Conservation (phyloP, 1,140 invertebrate species). For the Thrips palmi region DNA sequence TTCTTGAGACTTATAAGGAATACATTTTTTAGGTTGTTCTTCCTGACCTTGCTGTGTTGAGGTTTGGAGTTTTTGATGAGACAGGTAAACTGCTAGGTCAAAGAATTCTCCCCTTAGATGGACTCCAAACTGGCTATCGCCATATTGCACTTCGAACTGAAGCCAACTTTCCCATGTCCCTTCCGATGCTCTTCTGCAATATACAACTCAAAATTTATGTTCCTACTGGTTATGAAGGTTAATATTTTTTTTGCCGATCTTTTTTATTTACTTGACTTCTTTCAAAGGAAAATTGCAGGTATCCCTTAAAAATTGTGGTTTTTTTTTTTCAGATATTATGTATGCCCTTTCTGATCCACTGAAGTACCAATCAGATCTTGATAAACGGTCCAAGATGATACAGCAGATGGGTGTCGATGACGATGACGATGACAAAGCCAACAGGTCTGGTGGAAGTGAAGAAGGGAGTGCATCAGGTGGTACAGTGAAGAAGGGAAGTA, state of each 20-base stretch:
- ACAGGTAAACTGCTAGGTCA: slow-evolving; percentile 90
- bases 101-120: slow-evolving; percentile 87
- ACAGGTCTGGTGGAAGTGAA: slow-evolving; percentile 21
- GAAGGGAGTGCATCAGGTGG: slow-evolving; percentile 24
- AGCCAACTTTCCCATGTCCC: slow-evolving; percentile 92
- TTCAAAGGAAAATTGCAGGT: background rate
- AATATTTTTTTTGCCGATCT: background rate
- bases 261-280: too few species aligned
- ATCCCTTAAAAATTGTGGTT: background rate
- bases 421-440: too few species aligned
- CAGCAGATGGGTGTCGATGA: slow-evolving; percentile 82
- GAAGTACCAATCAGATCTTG: slow-evolving; percentile 67
- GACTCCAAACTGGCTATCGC: slow-evolving; percentile 86
- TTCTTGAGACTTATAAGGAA: too few species aligned
- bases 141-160: slow-evolving; percentile 93
- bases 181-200: slow-evolving; percentile 95
- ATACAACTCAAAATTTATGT: slow-evolving; percentile 98
- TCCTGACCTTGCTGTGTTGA: slow-evolving; percentile 85
- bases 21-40: slow-evolving; percentile 53
- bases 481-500: slow-evolving; percentile 31
- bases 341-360: slow-evolving; percentile 87
- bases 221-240: slow-evolving; percentile 90
- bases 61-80: slow-evolving; percentile 97
- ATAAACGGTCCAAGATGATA: slow-evolving; percentile 78
- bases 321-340: slow-evolving; percentile 62